Evolutionary conservation across 2,113 vertebrate species (phyloP).

Genomic region (Rhodinocichla rosea): DNA sequence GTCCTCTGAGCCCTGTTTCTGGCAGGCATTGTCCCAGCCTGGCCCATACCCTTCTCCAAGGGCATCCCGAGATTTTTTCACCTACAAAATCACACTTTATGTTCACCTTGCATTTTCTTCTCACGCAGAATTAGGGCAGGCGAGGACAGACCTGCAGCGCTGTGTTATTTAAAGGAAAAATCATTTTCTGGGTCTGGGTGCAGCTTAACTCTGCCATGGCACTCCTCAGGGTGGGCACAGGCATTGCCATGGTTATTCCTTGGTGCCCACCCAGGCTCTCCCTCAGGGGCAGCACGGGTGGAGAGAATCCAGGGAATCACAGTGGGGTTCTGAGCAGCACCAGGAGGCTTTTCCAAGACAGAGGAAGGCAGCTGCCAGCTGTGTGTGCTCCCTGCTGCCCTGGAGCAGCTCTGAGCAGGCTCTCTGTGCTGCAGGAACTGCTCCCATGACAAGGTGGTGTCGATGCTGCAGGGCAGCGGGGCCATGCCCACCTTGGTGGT

Average conservation of each 20-base stretch:
- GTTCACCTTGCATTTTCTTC: background rate
- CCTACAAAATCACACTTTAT: background rate
- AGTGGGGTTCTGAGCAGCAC: background rate
- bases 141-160: background rate
- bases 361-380: accelerated
- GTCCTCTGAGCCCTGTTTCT: background rate
- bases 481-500: constrained; percentile 95
- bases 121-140: background rate
- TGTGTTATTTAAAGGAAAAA: background rate
- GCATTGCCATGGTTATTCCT: accelerated
- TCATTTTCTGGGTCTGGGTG: background rate
- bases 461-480: constrained; percentile 98
- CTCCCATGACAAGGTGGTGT: constrained; percentile 98
- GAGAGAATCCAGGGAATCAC: background rate
- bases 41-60: background rate
- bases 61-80: background rate
- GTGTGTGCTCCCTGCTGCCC: accelerated
- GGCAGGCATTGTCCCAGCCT: background rate
- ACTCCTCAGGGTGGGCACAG: background rate
- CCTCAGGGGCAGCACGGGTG: accelerated
- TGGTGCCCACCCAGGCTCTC: accelerated
- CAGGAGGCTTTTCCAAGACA: background rate
- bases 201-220: accelerated
- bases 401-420: background rate
- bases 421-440: constrained; percentile 82